A percentile compares a stretch with the other conserved stretches of the same genome.
phyloP scores from a whole-genome alignment of 2,888 invertebrate genomes.

The Zygaena filipendulae region DNA sequence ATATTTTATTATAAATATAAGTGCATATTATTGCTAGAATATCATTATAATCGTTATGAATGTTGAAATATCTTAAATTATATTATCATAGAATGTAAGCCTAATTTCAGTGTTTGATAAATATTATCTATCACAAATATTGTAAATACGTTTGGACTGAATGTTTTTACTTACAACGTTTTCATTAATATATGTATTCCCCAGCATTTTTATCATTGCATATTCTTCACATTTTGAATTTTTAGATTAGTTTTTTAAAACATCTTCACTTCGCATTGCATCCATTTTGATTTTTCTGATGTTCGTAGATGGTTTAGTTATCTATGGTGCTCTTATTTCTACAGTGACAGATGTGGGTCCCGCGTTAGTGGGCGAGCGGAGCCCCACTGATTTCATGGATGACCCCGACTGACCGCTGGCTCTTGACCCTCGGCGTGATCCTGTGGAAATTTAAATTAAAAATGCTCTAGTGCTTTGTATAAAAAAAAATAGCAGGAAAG shows the following conservation, averaged over 20 bases:
- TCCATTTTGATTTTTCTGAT: conserved; percentile 11
- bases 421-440: conserved; percentile 77
- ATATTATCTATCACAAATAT: conserved; percentile 61
- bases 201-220: no score
- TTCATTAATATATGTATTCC: no score
- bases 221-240: conserved; percentile 5
- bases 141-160: conserved; percentile 59
- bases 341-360: conserved; percentile 74
- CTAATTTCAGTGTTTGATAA: conserved; percentile 42
- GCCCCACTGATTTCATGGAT: conserved; percentile 74
- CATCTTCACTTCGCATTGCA: conserved; percentile 18
- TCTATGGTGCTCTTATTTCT: conserved; percentile 79
- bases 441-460: conserved; percentile 25
- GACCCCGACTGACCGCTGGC: conserved; percentile 82
- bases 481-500: no score
- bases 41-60: conserved; percentile 29
- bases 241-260: conserved; percentile 5
- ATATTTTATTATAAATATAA: conserved; percentile 29
- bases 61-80: no score
- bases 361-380: conserved; percentile 45
- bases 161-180: conserved; percentile 23
- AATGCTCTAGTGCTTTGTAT: no score
- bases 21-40: conserved; percentile 44
- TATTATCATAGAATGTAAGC: conserved; percentile 32
- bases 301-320: conserved; percentile 58